phyloP scores from a whole-genome alignment of 2,113 vertebrate species.

The Seriola dumerili region DNA sequence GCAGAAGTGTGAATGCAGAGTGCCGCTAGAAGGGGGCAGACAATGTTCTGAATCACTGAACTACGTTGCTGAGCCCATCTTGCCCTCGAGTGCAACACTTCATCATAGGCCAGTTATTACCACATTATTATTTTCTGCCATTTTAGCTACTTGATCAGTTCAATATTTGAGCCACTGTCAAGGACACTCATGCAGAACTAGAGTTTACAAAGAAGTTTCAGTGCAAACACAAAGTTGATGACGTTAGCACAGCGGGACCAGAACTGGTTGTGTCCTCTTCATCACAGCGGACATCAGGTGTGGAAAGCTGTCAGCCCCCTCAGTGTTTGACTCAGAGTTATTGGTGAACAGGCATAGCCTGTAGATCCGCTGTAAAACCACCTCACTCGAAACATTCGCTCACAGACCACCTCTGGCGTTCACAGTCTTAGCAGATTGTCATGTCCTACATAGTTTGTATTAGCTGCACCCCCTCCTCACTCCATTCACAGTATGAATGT shows the following conservation, averaged over 20 bases:
- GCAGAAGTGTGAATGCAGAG: constrained; percentile 77
- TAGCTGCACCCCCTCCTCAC: constrained; percentile 6
- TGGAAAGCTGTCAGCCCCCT: constrained; percentile 25
- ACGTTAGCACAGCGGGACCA: constrained; percentile 60
- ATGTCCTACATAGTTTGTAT: constrained; percentile 30
- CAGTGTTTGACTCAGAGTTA: constrained; percentile 22
- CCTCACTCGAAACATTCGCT: constrained; percentile 12
- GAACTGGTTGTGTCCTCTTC: constrained; percentile 44
- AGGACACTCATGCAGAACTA: constrained; percentile 48
- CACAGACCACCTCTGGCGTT: constrained; percentile 16
- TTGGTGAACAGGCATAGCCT: neutral
- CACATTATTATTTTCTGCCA: constrained; percentile 6
- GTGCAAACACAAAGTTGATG: constrained; percentile 16
- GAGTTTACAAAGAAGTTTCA: constrained; percentile 55
- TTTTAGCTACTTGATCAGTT: constrained; percentile 53
- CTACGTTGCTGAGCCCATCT: constrained; percentile 42
- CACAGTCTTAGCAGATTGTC: constrained; percentile 28
- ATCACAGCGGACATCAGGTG: constrained; percentile 28
- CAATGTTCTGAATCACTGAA: constrained; percentile 47
- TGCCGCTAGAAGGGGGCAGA: constrained; percentile 42
- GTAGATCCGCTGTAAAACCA: constrained; percentile 32
- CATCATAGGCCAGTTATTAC: constrained; percentile 48
- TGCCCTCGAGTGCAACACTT: constrained; percentile 30
- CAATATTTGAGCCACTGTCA: constrained; percentile 63
- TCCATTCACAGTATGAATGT: constrained; percentile 61